Percentiles rank a stretch among this genome's conserved stretches.
Conservation (phyloP, 2,888 invertebrate species). For the Argynnis bischoffii region DNA sequence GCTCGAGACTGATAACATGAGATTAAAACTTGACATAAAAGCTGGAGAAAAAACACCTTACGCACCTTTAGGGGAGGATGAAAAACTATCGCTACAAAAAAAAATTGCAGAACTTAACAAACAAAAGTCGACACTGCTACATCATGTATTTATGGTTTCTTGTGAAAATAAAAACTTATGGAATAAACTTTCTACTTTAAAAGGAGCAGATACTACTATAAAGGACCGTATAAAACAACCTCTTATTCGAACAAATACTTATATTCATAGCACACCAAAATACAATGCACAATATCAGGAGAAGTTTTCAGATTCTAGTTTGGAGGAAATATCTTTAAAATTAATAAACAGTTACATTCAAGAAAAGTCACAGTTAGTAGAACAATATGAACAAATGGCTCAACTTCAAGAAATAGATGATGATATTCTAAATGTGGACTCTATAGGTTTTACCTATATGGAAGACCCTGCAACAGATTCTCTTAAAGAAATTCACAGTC, state of each 20-base stretch:
- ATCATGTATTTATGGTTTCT: conserved; percentile 91
- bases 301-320: conserved; percentile 82
- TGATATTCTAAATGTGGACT: conserved; percentile 80
- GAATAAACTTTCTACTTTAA: conserved; percentile 85
- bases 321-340: conserved; percentile 90
- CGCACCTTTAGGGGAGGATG: conserved; percentile 67
- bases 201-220: conserved; percentile 55
- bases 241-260: conserved; percentile 81
- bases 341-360: conserved; percentile 86
- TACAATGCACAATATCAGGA: conserved; percentile 81
- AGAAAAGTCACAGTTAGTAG: conserved; percentile 86
- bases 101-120: conserved; percentile 87
- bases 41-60: conserved; percentile 55
- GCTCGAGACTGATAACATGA: conserved; percentile 90
- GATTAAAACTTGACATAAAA: conserved; percentile 75
- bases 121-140: conserved; percentile 89
- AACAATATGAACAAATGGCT: conserved; percentile 86
- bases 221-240: conserved; percentile 61
- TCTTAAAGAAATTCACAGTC: conserved; percentile 84
- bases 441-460: conserved; percentile 84
- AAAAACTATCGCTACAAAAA: conserved; percentile 78
- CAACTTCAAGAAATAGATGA: conserved; percentile 82
- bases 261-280: conserved; percentile 86
- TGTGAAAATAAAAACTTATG: conserved; percentile 91
- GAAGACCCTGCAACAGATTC: conserved; percentile 84